These are phyloP conservation scores for Nyctereutes procyonoides DNA, from an alignment of 2,113 vertebrate species.

Conservation along the genomic window DNA sequence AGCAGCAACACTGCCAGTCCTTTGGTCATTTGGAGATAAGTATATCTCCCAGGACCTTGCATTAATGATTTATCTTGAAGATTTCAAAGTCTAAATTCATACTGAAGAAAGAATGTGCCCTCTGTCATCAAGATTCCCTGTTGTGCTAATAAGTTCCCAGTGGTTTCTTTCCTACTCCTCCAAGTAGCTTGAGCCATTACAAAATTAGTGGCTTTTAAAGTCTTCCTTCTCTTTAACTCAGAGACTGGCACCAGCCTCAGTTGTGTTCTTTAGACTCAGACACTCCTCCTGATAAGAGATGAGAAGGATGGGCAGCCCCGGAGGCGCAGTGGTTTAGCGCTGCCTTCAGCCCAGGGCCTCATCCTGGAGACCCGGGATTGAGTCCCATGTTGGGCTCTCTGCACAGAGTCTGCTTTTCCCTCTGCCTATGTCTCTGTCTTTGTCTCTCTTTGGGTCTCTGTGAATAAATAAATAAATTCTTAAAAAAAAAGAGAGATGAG, in stretches of 20 bases:
- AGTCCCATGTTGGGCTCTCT: no score
- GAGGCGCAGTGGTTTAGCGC: no score
- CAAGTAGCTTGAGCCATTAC: neutral
- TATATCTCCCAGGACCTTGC: neutral
- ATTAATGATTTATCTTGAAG: constrained; percentile 16
- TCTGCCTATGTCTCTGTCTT: no score
- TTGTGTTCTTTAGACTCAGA: neutral
- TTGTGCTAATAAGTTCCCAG: neutral
- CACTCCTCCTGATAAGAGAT: neutral
- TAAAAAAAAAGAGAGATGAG: neutral
- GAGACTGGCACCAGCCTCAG: neutral
- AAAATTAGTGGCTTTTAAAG: neutral
- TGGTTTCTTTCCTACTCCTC: neutral
- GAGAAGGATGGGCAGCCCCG: no score
- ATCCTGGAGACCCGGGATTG: no score
- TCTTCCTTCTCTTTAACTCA: neutral
- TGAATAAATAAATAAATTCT: no score
- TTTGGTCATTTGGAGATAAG: neutral
- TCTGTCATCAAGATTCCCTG: neutral
- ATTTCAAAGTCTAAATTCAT: neutral
- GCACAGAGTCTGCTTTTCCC: no score
- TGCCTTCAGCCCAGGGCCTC: no score
- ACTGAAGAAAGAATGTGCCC: neutral
- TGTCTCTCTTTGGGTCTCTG: no score
- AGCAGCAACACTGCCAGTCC: neutral